A percentile compares a stretch with the other conserved stretches of the same genome.
Conservation (phyloP, 1,140 invertebrate species). For the Musca vetustissima region DNA sequence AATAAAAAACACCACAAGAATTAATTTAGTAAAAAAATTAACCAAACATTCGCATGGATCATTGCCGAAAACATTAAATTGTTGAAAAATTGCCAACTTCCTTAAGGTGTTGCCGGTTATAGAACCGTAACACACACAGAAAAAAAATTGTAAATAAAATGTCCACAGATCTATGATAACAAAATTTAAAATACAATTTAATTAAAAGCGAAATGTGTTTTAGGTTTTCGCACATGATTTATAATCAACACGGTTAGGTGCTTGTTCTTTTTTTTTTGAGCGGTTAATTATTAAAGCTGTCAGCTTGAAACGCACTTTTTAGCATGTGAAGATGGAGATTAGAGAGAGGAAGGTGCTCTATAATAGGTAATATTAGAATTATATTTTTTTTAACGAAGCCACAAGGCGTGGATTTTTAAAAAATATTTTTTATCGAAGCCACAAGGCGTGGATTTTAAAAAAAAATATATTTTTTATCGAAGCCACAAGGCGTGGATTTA, state of each 20-base stretch:
- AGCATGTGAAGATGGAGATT: not conserved
- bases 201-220: conserved; percentile 21
- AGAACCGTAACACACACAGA: conserved; percentile 3
- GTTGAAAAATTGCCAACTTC: conserved; percentile 12
- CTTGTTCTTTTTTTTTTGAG: no score
- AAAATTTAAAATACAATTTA: conserved; percentile 8
- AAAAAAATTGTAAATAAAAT: not conserved
- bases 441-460: no score
- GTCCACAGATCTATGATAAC: no score
- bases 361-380: not conserved
- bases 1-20: not conserved
- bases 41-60: not conserved
- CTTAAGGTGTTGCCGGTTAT: conserved; percentile 11
- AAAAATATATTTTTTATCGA: no score
- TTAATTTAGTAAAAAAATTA: not conserved
- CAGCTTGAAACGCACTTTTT: not conserved
- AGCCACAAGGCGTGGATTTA: no score
- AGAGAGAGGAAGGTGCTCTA: not conserved
- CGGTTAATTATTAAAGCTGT: no score
- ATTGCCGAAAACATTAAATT: no score
- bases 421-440: no score
- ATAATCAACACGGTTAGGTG: not conserved
- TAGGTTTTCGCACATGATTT: conserved; percentile 17
- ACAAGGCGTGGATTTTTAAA: no score
- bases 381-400: no score